Evolutionary conservation across 2,113 vertebrate genomes (phyloP), one percentile per base, ranked within the genome.

Genomic region (Pachycephala philippinensis): DNA sequence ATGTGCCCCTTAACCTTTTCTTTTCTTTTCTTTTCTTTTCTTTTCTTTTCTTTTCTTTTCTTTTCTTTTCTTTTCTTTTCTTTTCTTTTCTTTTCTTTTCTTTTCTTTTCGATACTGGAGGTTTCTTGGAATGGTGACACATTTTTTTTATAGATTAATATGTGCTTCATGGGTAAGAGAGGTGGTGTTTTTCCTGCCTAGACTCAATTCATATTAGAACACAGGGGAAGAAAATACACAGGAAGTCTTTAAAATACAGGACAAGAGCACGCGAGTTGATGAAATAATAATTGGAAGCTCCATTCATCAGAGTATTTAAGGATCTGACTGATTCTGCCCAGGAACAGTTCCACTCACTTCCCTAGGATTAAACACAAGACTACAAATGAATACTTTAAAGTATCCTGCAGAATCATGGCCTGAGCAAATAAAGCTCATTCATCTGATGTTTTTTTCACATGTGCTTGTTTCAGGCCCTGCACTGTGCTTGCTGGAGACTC

Each of bases 241-340:
- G 50, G 82, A 95, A 91, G 42, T 80, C 63, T 86, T 90, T 84
- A 93, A 94, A 95, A 96, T 74, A 83, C 42, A 83, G 33, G 57
- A 80, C 39, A 77, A 86, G 68, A 94, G 35, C 59, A 81, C 3
- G 4, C 28, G 59, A 42, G 50, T 63, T 72, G 45, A 90, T 76
- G 84, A 95, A 91, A 90, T 63, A 89, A 89, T 91, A 87, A 87
- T 52, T 94, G 74, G 65, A 94, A 95, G 21, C 49, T 0, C 19
- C 86, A 56, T 90, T 94, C 84, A 77, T 59, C 35, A 57, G 28
- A 4, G 35, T 80, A 85, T 91, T 91, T 88, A 93, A 77, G 39
- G 6, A 11, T 85, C 63, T 88, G 59, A 39, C 75, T 88, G 27
- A 65, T 63, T 93, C 71, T 88, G 50, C 47, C 52, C 2, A 8